Evolutionary conservation across 2,888 invertebrate genomes (phyloP).

Genomic region (Conomelus anceps): DNA sequence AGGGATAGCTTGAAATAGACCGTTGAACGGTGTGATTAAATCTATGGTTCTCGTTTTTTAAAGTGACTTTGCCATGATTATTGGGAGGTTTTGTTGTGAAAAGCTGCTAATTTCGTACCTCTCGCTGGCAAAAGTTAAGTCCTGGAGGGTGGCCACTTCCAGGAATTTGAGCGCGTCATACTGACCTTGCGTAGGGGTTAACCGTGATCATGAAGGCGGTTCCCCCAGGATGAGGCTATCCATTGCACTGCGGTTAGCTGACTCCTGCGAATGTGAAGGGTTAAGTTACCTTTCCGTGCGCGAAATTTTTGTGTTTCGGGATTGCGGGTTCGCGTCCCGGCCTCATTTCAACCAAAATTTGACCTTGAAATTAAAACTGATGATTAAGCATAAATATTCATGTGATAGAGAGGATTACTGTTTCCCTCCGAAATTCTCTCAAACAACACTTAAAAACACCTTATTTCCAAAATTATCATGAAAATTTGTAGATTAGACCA

Average conservation of each 20-base stretch:
- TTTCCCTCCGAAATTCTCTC: no score
- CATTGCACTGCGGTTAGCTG: constrained; percentile 6
- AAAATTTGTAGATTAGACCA: no score
- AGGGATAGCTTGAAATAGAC: not conserved
- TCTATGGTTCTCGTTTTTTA: not conserved
- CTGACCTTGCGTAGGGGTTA: constrained; percentile 13
- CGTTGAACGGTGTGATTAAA: not conserved
- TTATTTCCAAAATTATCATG: no score
- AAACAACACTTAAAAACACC: no score
- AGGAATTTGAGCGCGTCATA: not conserved
- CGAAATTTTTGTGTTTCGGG: constrained; percentile 4
- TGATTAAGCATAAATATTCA: not conserved
- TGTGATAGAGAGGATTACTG: not conserved
- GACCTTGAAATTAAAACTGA: not conserved
- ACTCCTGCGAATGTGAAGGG: constrained; percentile 6
- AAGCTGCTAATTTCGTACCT: not conserved
- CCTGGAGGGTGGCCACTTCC: not conserved
- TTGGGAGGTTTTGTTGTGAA: not conserved
- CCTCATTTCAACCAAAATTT: not conserved
- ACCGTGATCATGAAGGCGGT: constrained; percentile 9
- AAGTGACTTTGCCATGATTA: not conserved
- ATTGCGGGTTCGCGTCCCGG: not conserved
- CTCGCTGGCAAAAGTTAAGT: not conserved
- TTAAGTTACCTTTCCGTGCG: constrained; percentile 1
- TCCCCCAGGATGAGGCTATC: constrained; percentile 10